Base-by-base conservation (phyloP, 2,888 invertebrate species). In the Acrocera orbiculus region DNA sequence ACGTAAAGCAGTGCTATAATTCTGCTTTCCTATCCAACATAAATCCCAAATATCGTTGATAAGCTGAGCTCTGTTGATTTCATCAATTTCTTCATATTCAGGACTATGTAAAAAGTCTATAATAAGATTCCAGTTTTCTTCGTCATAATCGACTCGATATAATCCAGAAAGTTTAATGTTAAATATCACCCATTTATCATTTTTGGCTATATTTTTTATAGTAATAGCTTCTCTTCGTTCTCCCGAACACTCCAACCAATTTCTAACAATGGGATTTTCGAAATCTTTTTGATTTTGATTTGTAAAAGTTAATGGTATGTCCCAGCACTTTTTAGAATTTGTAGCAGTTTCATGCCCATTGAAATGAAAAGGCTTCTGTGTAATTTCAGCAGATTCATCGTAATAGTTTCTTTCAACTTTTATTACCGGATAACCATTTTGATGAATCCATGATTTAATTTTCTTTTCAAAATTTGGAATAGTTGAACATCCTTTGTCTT, bases 351-450 rank as follows among this genome's bases (percentile, higher is more conserved):
- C n/a, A n/a, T n/a, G n/a, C n/a, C n/a, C n/a, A n/a, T n/a, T n/a
- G 14, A 56, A 42, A 3, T 59, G 37, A 39, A 56, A 61, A 8
- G 56, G 49, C 33, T 68, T 68, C 63, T 78, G 78, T 6, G 61
- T 61, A 9, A 79, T 53, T 33, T 62, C 56, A 2, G 71, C 66
- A 0, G 60, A 58, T 17, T 66, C 62, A 35, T 59, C 61, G 0
- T 56, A 53, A 36, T 78, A 75, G 35, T 75, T 60, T 35, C 80
- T 66, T 1, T 47, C 58, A 2, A 80, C 71, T 0, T 64, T 70
- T 5, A 89, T 56, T 1, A 85, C 63, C 0, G 89, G 89, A 59
- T 77, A 89, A 2, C 87, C 87, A 8, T 81, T 74, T 63, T 85
- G 79, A 31, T 71, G 63, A 1, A 85, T 86, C 87, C 87, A 89